Conservation (phyloP, 1,140 invertebrate genomes). For the Papilio helenus region DNA sequence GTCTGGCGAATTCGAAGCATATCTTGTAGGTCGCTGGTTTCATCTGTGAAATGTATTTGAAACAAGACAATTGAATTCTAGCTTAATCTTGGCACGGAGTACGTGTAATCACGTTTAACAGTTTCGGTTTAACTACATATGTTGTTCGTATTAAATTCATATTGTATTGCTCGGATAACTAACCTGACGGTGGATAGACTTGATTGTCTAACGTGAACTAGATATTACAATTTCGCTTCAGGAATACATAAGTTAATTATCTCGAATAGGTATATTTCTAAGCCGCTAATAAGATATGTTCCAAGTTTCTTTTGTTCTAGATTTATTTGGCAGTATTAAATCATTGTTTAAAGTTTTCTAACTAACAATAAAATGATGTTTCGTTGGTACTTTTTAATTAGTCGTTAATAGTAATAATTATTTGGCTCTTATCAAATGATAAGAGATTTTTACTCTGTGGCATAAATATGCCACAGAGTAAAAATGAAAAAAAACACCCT, state of each 20-base stretch:
- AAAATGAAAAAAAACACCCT: too few relatives aligned
- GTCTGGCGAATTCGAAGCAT: constrained; percentile 44
- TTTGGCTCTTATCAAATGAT: too few relatives aligned
- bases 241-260: constrained; percentile 44
- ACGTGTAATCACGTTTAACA: constrained; percentile 67
- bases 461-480: too few relatives aligned
- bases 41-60: constrained; percentile 45
- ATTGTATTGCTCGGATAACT: constrained; percentile 70
- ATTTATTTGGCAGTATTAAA: too few relatives aligned
- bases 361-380: too few relatives aligned
- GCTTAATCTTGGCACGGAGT: constrained; percentile 60
- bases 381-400: too few relatives aligned
- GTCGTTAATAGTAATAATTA: too few relatives aligned
- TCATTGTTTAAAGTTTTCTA: too few relatives aligned
- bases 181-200: constrained; percentile 74
- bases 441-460: too few relatives aligned
- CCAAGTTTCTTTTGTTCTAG: too few relatives aligned
- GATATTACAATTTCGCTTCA: constrained; percentile 69
- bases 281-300: too few relatives aligned
- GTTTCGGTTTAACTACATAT: constrained; percentile 56
- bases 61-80: constrained; percentile 62
- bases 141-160: constrained; percentile 66
- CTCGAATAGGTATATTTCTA: background rate
- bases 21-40: constrained; percentile 37
- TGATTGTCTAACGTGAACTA: constrained; percentile 78